Evolutionary conservation across 1,140 invertebrate genomes (phyloP), one percentile per base, ranked within the genome.

Genomic region (Drosophila serrata): DNA sequence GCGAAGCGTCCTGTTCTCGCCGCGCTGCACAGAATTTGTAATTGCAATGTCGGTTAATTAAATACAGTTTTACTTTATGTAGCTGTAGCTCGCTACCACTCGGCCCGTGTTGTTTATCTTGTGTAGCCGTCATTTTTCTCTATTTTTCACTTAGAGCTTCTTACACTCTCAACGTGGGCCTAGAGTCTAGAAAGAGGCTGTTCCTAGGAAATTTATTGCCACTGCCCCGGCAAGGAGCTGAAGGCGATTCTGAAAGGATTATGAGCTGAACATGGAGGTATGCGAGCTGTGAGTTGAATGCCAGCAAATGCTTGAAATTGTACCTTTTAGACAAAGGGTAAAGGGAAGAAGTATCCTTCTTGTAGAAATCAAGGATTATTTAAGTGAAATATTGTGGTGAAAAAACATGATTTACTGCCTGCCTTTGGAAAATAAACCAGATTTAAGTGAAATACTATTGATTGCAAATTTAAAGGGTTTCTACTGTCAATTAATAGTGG

Each of bases 31-130:
- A 88, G 87, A 91, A 91, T 91, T 91, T 91, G 87, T 91, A 91
- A 91, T 91, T 91, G 87, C 87, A 87, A 91, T 91, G 87, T 87
- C 87, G 87, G 87, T 91, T 91, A 91, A 91, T 91, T 91, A 91
- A 91, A 91, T 91, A 91, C 88, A 88, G 88, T 91, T 91, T 91
- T 91, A 91, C 81, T 88, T 88, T 88, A 85, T 88, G 81, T 69
- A 19, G 48, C 61, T 22, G 49, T 53, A 65, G 48, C 57, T 31
- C 53, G 42, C 37, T 58, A 37, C 42, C 58, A 64, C 51, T 45
- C 33, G 63, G 59, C 48, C 48, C 63, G 60, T 79, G 60, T 88
- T 87, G 80, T 88, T 87, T 87, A 82, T 88, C 72, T 82, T 80
- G 81, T 76, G 82, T 67, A 57, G 64, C 67, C 75, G 49, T 67